Conservation (phyloP, 2,888 invertebrate species). For the Euzophera pinguis region DNA sequence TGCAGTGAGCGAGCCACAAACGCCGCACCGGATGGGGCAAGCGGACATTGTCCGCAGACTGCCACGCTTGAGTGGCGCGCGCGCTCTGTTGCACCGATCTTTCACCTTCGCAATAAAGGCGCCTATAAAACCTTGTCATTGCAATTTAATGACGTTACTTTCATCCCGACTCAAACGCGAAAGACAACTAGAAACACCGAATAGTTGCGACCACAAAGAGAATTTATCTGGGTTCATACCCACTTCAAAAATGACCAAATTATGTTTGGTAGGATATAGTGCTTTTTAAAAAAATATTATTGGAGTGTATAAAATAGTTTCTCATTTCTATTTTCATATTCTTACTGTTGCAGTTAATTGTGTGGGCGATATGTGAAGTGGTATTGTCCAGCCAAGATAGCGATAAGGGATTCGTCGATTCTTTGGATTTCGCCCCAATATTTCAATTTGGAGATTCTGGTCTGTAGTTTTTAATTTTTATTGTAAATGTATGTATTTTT, state of each 20-base stretch:
- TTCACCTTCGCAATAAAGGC: constrained; percentile 78
- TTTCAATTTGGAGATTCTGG: constrained; percentile 66
- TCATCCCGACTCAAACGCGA: constrained; percentile 70
- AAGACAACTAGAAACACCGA: constrained; percentile 54
- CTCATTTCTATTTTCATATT: constrained; percentile 5
- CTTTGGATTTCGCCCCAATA: constrained; percentile 78
- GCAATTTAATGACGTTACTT: constrained; percentile 74
- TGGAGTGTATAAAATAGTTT: not conserved
- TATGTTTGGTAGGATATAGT: constrained; percentile 57
- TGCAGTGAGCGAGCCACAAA: constrained; percentile 37
- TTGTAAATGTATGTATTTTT: not conserved
- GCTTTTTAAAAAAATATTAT: not conserved
- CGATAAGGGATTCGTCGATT: constrained; percentile 69
- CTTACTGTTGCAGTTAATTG: constrained; percentile 59
- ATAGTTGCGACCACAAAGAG: constrained; percentile 41
- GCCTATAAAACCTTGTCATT: constrained; percentile 78
- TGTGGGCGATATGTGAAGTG: constrained; percentile 64
- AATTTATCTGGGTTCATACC: constrained; percentile 62
- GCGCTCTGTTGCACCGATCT: constrained; percentile 73
- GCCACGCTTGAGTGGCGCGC: constrained; percentile 72
- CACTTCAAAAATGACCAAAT: constrained; percentile 58
- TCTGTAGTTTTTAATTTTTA: constrained; percentile 28
- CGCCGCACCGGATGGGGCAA: constrained; percentile 65
- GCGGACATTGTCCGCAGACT: constrained; percentile 68
- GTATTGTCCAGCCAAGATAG: constrained; percentile 51